These are phyloP conservation scores for Centrocercus urophasianus DNA, from an alignment of 2,113 vertebrate species.

Conservation along the genomic window DNA sequence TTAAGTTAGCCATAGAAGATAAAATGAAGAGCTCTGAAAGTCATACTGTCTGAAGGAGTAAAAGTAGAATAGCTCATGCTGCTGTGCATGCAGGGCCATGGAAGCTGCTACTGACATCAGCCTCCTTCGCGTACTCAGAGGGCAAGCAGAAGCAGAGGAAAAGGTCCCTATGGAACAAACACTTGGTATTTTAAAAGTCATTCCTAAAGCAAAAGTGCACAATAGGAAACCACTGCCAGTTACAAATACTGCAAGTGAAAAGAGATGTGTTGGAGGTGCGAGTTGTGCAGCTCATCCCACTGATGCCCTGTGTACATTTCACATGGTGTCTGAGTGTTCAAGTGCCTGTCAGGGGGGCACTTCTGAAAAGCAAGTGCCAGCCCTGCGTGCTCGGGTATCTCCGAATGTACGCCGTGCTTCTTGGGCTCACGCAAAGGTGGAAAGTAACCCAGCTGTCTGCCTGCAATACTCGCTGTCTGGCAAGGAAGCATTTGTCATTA, in stretches of 20 bases:
- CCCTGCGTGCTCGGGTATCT: neutral
- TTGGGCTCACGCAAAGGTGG: neutral
- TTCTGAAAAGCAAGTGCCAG: neutral
- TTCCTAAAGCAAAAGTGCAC: neutral
- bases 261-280: neutral
- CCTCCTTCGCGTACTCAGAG: neutral
- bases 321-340: neutral
- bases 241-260: neutral
- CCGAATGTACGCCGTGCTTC: neutral
- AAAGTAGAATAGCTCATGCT: neutral
- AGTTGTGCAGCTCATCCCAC: neutral
- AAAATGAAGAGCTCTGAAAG: neutral
- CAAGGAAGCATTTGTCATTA: neutral
- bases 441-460: neutral
- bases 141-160: neutral
- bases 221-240: neutral
- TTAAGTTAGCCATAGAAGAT: no score
- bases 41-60: neutral
- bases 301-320: neutral
- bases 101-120: conserved; percentile 7
- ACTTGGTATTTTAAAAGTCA: neutral
- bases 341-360: neutral
- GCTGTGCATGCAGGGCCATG: neutral
- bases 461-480: neutral
- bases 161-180: neutral